A percentile compares a stretch with the other conserved stretches of the same genome.
These are phyloP conservation scores for Enteromius paludinosus DNA, from an alignment of 2,797 vertebrate genomes.

Conservation along the genomic window DNA sequence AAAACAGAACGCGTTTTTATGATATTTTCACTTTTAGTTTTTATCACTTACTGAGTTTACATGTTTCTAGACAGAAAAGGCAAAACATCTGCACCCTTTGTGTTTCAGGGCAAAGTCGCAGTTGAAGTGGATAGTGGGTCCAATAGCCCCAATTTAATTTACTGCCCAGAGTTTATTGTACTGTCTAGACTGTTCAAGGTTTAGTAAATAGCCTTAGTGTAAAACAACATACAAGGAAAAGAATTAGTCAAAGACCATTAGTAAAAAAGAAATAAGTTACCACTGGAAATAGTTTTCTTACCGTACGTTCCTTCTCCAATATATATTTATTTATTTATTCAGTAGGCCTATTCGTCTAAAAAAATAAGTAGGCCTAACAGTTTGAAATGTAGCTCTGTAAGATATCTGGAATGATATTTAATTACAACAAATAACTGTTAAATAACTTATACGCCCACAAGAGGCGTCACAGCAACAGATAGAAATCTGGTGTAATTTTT, in stretches of 20 bases:
- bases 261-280: not conserved
- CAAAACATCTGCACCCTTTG: slow-evolving; percentile 64
- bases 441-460: not conserved
- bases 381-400: not conserved
- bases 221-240: slow-evolving; percentile 83
- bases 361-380: not conserved
- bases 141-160: slow-evolving; percentile 99
- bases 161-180: slow-evolving; percentile 94
- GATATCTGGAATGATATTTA: not conserved
- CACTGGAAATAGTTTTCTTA: not conserved
- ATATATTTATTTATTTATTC: too few species aligned
- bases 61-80: slow-evolving; percentile 10
- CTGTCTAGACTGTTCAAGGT: slow-evolving; percentile 99
- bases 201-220: slow-evolving; percentile 94
- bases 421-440: not conserved
- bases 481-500: slow-evolving; percentile 56
- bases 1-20: not conserved
- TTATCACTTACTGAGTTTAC: not conserved
- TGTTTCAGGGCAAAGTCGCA: slow-evolving; percentile 86
- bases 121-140: slow-evolving; percentile 86
- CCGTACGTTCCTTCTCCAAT: not conserved
- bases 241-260: not conserved
- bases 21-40: not conserved
- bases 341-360: too few species aligned
- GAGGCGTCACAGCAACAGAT: slow-evolving; percentile 48